Conservation (phyloP, 2,797 vertebrate genomes). For the Sus cebifrons region DNA sequence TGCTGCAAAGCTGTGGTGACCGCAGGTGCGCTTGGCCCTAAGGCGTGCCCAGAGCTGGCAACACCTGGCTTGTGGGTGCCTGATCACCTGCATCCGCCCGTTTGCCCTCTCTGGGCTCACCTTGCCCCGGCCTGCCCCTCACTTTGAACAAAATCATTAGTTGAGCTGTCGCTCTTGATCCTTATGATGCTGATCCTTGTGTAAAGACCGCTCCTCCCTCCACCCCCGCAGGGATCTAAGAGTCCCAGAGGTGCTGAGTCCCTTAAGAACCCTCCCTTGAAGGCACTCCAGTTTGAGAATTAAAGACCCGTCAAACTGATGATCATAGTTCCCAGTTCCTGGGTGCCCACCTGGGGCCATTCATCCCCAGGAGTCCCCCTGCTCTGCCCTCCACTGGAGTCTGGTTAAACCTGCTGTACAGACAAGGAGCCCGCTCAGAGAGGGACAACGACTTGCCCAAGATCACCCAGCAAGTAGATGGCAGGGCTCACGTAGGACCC, state of each 20-base stretch:
- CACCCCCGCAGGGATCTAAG: not conserved
- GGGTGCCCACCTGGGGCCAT: no score
- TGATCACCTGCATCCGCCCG: not conserved
- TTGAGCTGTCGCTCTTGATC: constrained; percentile 48
- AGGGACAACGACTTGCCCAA: not conserved
- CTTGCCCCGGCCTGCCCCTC: constrained; percentile 71
- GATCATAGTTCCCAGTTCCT: not conserved
- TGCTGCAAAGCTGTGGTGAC: constrained; percentile 16
- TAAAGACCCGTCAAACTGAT: not conserved
- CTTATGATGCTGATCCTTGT: not conserved
- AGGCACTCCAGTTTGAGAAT: not conserved
- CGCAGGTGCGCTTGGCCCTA: constrained; percentile 32
- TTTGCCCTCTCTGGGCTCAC: constrained; percentile 49
- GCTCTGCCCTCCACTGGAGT: not conserved
- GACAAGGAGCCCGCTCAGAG: not conserved
- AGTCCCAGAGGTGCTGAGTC: not conserved
- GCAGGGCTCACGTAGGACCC: not conserved
- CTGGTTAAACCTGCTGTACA: not conserved
- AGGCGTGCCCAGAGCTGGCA: not conserved
- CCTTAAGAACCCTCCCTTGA: not conserved
- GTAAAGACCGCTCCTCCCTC: not conserved
- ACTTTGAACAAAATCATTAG: constrained; percentile 71
- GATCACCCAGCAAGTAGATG: not conserved
- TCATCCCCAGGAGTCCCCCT: not conserved
- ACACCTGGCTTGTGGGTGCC: not conserved